Evolutionary conservation across 2,113 vertebrate genomes (phyloP).

Genomic region (Phylloscopus whistleri): DNA sequence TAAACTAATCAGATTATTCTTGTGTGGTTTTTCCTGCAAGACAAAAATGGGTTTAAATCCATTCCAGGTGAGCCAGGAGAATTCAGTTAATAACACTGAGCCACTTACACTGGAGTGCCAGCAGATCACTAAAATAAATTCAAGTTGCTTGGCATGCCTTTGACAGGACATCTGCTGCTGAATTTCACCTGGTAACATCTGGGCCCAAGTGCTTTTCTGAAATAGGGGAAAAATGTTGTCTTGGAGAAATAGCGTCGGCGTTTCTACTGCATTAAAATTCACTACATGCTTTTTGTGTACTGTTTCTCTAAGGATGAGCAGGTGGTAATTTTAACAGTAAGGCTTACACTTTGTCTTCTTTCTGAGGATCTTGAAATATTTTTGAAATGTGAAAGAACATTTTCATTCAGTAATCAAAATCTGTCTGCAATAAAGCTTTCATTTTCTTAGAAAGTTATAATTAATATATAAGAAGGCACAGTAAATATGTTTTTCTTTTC

Average conservation of each 20-base stretch:
- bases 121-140: slow-evolving; percentile 15
- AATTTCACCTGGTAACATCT: slow-evolving; percentile 26
- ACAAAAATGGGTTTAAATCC: slow-evolving; percentile 4
- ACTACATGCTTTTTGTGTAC: neutral
- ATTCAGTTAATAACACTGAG: neutral
- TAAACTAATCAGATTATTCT: neutral
- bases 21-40: neutral
- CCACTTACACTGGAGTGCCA: neutral
- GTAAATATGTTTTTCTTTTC: neutral
- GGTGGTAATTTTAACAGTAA: neutral
- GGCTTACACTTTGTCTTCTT: neutral
- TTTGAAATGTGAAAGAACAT: neutral
- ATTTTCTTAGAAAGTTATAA: neutral
- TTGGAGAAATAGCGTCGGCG: neutral
- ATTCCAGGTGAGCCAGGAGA: neutral
- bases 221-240: neutral
- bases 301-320: neutral
- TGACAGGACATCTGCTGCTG: slow-evolving; percentile 9
- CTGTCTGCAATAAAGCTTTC: neutral
- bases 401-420: neutral
- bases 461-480: neutral
- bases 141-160: neutral
- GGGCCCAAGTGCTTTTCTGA: neutral
- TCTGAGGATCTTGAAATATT: neutral
- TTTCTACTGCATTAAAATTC: neutral